Base-by-base conservation (phyloP, 2,888 invertebrate genomes). In the Drosophila robusta region DNA sequence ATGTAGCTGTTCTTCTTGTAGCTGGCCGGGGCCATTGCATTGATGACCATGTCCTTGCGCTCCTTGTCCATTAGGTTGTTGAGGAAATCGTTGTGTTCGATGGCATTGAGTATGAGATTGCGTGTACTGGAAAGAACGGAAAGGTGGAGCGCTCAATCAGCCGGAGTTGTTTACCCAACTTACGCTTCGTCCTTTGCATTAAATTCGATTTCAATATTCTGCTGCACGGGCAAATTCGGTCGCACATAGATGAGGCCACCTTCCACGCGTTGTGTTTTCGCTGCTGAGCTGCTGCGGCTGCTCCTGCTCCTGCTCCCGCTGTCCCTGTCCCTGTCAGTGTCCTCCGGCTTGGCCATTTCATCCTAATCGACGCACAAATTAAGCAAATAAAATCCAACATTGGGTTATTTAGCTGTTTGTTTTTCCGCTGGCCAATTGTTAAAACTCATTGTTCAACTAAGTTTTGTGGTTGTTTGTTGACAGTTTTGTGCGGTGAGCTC, bases 51-150 rank as follows among this genome's bases (percentile, higher is more conserved):
- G 44, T 94, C 93, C 50, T 97, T 94, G 84, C 97, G 95, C 26
- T 95, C 95, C 11, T 95, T 94, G 80, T 97, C 96, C 93, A 93
- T 95, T 91, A 93, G 94, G 89, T 97, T 96, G 86, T 95, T 96
- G 58, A 97, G 93, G 91, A 97, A 97, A 89, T 97, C 96, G 90
- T 97, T 97, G 54, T 95, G 95, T 92, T 95, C 93, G 52, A 97
- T 94, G 38, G 97, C 97, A 70, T 93, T 93, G 89, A 94, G 94
- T 74, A 96, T 95, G 74, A 95, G 93, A 81, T 94, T 93, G 75
- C 94, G 93, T 36, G 95, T 94, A 80, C 95, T 95, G 52, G 11
- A 54, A 11, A 11, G 18, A 14, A 8, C n/a, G 29, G n/a, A 11
- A 38, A 36, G 49, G 55, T 36, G 39, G 47, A 22, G n/a, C n/a